Evolutionary conservation across 2,888 invertebrate genomes (phyloP).

Genomic region (Lasioglossum leucozonium): DNA sequence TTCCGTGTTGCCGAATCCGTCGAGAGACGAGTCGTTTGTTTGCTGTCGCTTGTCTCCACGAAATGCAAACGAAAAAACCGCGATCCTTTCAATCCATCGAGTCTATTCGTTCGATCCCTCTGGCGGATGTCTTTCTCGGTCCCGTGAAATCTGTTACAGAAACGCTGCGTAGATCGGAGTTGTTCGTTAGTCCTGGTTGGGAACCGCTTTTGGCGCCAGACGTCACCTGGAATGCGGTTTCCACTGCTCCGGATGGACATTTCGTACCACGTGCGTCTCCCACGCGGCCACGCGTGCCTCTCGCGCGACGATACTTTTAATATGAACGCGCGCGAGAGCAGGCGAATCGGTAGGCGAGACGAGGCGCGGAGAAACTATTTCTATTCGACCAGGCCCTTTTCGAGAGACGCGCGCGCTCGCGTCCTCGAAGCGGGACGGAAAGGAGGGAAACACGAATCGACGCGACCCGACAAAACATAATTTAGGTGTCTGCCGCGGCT

Average conservation of each 20-base stretch:
- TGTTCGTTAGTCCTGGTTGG: conserved; percentile 62
- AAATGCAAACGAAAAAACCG: no score
- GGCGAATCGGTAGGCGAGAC: conserved; percentile 14
- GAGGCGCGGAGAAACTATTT: not conserved
- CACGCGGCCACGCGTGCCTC: conserved; percentile 71
- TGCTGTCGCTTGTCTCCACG: no score
- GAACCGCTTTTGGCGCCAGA: conserved; percentile 81
- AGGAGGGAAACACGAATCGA: conserved; percentile 36
- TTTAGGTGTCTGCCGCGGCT: conserved; percentile 58
- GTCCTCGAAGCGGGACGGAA: not conserved
- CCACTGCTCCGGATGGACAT: conserved; percentile 73
- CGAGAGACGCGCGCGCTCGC: not conserved
- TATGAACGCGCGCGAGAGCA: conserved; percentile 26
- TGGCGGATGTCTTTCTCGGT: no score
- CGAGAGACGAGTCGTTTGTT: not conserved
- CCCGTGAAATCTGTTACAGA: not conserved
- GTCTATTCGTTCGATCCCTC: not conserved
- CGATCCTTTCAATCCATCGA: not conserved
- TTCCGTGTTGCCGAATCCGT: not conserved
- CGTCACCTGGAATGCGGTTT: conserved; percentile 80
- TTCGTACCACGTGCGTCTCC: conserved; percentile 75
- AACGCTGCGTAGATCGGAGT: not conserved
- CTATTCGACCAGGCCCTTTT: not conserved
- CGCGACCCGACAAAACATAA: conserved; percentile 55
- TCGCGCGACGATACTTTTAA: conserved; percentile 52